Base-by-base conservation (phyloP, 2,113 vertebrate species). In the Rhabdornis inornatus region DNA sequence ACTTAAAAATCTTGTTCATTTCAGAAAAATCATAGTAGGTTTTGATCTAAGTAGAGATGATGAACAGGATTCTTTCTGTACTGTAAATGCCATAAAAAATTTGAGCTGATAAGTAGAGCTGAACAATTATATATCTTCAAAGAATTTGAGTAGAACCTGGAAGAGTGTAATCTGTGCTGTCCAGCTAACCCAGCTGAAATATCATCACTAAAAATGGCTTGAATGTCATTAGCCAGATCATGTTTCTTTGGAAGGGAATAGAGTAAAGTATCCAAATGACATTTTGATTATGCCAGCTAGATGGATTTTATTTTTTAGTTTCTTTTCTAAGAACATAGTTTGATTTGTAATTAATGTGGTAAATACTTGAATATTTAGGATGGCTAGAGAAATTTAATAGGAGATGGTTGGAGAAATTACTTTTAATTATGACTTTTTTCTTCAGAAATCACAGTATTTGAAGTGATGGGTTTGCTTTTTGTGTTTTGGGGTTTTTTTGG, bases 1-100 rank as follows among this genome's bases (percentile, higher is more conserved):
- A 79, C 77, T 89, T 87, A 64, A 82, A 89, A 84, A 90, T 87
- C 72, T 88, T 94, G 39, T 81, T 94, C 35, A n/a, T 87, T 90
- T 88, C 81, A 83, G 52, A 60, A 91, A 90, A 92, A 93, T 89
- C 76, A 66, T 44, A 87, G 80, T 59, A 78, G 60, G 10, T 89
- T 89, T 92, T 91, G 42, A 52, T 87, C 21, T 13, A 86, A 74
- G 52, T 47, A 66, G 72, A 71, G 15, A 59, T n/a, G 68, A 93
- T 65, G 68, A 89, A 75, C 23, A 83, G 27, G 35, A 74, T 78
- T 89, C 35, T 92, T 92, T 42, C 47, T 83, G 60, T 88, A 69
- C 35, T 83, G 49, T 90, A 69, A 95, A 81, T 63, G 35, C 44
- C 40, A 33, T 83, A 25, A 86, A 75, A 56, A 81, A 78, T 63